phyloP scores from a whole-genome alignment of 2,113 vertebrate genomes.

The Odocoileus hemionus region DNA sequence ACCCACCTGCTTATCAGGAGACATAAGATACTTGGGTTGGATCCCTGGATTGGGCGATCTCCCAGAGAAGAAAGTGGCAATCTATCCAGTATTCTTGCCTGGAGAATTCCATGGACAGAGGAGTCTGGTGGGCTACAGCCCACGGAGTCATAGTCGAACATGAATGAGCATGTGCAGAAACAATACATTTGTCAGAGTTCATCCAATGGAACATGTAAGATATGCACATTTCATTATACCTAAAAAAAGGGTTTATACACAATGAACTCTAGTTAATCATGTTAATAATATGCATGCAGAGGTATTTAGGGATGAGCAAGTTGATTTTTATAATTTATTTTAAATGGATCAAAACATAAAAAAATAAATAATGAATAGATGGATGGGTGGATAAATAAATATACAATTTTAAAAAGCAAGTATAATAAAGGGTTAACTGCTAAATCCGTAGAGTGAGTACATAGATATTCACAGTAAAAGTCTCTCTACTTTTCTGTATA shows the following conservation, averaged over 20 bases:
- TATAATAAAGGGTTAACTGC: background rate
- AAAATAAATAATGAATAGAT: background rate
- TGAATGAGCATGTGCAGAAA: background rate
- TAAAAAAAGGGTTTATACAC: background rate
- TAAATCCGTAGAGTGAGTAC: background rate
- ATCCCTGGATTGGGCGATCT: fast-evolving
- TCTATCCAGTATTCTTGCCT: background rate
- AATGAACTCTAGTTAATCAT: background rate
- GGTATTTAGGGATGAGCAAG: background rate
- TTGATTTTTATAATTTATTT: background rate
- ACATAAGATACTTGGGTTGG: background rate
- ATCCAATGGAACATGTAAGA: background rate
- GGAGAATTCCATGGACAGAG: background rate
- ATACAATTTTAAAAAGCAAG: background rate
- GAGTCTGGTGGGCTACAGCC: background rate
- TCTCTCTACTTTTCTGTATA: background rate
- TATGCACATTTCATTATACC: background rate
- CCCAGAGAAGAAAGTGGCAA: background rate
- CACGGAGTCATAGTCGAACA: background rate
- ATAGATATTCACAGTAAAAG: background rate
- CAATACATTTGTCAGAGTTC: background rate
- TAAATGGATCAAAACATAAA: background rate
- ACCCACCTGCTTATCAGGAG: background rate
- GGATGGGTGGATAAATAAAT: background rate
- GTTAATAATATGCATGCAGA: background rate